Percentiles rank a stretch among this genome's conserved stretches.
Evolutionary conservation across 2,888 invertebrate species (phyloP).

Genomic region (Ganaspis brasiliensis): DNA sequence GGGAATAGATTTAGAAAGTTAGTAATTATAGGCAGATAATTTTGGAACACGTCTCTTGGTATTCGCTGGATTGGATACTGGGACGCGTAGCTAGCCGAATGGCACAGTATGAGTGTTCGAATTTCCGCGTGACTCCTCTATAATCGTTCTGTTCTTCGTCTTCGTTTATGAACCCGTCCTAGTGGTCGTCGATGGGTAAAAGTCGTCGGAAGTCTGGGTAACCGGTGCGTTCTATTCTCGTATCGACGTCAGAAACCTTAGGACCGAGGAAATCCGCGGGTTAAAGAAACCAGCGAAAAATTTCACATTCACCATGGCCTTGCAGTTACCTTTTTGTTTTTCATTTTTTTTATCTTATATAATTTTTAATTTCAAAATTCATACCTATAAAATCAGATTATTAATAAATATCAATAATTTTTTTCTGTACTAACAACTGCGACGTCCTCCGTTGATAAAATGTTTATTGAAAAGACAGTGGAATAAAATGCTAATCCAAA

Average conservation of each 20-base stretch:
- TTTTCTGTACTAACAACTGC: no score
- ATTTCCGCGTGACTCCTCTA: conserved; percentile 29
- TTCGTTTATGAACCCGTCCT: conserved; percentile 6
- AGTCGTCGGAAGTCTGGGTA: conserved; percentile 16
- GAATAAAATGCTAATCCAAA: no score
- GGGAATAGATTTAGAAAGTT: conserved; percentile 15
- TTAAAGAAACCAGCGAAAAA: neutral
- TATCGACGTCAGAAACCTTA: conserved; percentile 32
- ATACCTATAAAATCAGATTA: no score
- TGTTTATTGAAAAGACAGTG: no score
- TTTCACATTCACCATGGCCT: no score
- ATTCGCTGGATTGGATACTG: conserved; percentile 10
- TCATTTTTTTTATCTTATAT: no score
- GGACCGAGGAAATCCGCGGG: conserved; percentile 1
- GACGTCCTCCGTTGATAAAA: no score
- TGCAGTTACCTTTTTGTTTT: no score
- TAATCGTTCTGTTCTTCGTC: conserved; percentile 21
- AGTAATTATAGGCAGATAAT: conserved; percentile 17
- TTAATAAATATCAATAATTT: no score
- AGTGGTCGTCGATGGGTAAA: neutral
- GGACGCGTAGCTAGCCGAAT: conserved; percentile 21
- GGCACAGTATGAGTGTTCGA: conserved; percentile 4
- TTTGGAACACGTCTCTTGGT: conserved; percentile 27
- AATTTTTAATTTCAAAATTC: no score
- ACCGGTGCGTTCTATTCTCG: conserved; percentile 31